These are phyloP conservation scores for Xiphophorus couchianus DNA, from an alignment of 2,113 vertebrate species.

Conservation along the genomic window DNA sequence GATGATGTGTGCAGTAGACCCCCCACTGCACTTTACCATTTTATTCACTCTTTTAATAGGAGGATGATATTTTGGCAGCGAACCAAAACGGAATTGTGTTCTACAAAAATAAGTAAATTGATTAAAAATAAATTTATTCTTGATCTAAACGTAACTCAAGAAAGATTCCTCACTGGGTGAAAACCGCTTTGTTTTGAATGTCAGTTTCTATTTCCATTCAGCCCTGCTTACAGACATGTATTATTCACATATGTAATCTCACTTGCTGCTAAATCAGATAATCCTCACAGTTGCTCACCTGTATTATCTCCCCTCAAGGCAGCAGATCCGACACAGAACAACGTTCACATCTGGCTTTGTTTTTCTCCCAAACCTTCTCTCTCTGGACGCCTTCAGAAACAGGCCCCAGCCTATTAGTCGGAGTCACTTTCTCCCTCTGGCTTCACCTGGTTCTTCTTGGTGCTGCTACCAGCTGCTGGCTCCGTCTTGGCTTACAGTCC, in stretches of 20 bases:
- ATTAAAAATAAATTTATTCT: neutral
- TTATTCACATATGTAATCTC: slow-evolving; percentile 55
- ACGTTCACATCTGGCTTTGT: slow-evolving; percentile 14
- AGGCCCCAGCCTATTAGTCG: slow-evolving; percentile 39
- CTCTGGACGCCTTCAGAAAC: slow-evolving; percentile 33
- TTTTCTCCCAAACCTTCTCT: slow-evolving; percentile 29
- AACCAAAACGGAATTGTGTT: neutral
- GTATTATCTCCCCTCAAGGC: slow-evolving; percentile 54
- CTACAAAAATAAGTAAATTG: neutral
- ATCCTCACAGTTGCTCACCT: slow-evolving; percentile 71
- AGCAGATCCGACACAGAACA: slow-evolving; percentile 40
- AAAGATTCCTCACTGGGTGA: neutral
- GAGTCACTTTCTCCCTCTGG: slow-evolving; percentile 30
- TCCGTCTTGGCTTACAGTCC: slow-evolving; percentile 43
- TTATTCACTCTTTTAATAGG: neutral
- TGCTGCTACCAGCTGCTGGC: slow-evolving; percentile 32
- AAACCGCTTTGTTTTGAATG: slow-evolving; percentile 1
- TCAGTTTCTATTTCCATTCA: slow-evolving; percentile 19
- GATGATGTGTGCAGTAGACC: neutral
- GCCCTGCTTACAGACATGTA: slow-evolving; percentile 14
- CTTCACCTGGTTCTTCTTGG: slow-evolving; percentile 42
- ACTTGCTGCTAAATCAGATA: slow-evolving; percentile 55
- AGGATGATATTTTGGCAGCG: neutral
- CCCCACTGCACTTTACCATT: neutral
- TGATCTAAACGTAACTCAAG: neutral